Percentiles rank a stretch among this genome's conserved stretches.
Evolutionary conservation across 2,797 vertebrate species (phyloP).

Genomic region (Monodelphis domestica): DNA sequence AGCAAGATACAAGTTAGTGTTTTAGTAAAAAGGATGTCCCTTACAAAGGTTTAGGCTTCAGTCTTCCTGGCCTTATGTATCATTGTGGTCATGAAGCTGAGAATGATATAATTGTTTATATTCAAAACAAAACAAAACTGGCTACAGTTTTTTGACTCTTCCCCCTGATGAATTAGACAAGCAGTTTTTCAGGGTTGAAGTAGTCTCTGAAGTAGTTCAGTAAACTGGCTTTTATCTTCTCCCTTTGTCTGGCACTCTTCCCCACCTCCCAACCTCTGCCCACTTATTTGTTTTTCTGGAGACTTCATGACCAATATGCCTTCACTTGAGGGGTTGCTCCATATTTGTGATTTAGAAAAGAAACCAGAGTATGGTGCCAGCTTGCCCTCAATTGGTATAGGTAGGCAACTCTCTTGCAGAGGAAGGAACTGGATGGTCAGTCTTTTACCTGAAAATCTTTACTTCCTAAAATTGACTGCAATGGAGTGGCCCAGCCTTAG

Average conservation of each 20-base stretch:
- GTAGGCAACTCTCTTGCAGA: not conserved
- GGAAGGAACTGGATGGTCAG: not conserved
- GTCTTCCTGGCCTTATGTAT: constrained; percentile 10
- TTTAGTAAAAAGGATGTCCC: constrained; percentile 41
- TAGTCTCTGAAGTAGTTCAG: not conserved
- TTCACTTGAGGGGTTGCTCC: not conserved
- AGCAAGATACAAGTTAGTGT: not conserved
- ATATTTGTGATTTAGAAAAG: not conserved
- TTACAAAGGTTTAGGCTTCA: not conserved
- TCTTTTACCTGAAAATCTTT: not conserved
- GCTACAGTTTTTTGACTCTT: not conserved
- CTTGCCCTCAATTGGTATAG: not conserved
- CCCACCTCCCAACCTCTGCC: not conserved
- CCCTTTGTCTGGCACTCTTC: not conserved
- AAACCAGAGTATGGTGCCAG: not conserved
- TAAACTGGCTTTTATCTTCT: not conserved
- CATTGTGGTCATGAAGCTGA: constrained; percentile 31
- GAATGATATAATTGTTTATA: constrained; percentile 35
- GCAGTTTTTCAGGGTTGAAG: not conserved
- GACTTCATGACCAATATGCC: not conserved
- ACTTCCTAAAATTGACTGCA: not conserved
- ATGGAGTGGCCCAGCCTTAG: not conserved
- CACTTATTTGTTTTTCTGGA: not conserved
- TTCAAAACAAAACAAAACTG: not conserved
- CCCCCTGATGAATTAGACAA: not conserved